These are phyloP conservation scores for Ladona fulva DNA, from an alignment of 1,140 invertebrate genomes.

Conservation along the genomic window DNA sequence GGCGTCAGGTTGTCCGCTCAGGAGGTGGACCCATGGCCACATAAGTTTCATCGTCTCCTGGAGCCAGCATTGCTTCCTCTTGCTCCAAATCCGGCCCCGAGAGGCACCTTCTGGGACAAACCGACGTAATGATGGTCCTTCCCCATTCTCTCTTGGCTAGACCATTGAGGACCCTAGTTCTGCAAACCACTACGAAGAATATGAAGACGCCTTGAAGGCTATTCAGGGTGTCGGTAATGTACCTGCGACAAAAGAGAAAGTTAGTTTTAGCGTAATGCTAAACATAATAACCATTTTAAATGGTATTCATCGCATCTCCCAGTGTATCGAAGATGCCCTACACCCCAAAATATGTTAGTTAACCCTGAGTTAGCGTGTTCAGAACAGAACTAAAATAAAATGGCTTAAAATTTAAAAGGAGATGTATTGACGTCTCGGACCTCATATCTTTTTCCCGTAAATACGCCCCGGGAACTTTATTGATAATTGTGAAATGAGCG, in stretches of 20 bases:
- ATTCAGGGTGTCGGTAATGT: conserved; percentile 52
- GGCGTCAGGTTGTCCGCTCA: neutral
- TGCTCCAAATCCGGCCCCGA: conserved; percentile 37
- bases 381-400: no score
- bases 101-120: conserved; percentile 29
- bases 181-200: conserved; percentile 49
- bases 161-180: conserved; percentile 47
- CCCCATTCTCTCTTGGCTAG: conserved; percentile 38
- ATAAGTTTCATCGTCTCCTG: neutral
- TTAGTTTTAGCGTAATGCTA: no score
- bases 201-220: conserved; percentile 55
- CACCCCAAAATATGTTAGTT: no score
- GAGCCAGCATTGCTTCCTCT: conserved; percentile 29
- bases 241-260: conserved; percentile 38
- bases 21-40: neutral
- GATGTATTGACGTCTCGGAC: no score
- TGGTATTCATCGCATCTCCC: no score
- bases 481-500: no score
- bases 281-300: no score
- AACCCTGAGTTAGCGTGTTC: no score
- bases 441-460: no score
- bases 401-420: no score
- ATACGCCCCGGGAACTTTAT: no score
- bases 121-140: conserved; percentile 31
- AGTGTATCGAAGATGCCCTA: no score